A percentile compares a stretch with the other conserved stretches of the same genome.
Conservation (phyloP, 2,888 invertebrate genomes). For the Eucriotettix oculatus region DNA sequence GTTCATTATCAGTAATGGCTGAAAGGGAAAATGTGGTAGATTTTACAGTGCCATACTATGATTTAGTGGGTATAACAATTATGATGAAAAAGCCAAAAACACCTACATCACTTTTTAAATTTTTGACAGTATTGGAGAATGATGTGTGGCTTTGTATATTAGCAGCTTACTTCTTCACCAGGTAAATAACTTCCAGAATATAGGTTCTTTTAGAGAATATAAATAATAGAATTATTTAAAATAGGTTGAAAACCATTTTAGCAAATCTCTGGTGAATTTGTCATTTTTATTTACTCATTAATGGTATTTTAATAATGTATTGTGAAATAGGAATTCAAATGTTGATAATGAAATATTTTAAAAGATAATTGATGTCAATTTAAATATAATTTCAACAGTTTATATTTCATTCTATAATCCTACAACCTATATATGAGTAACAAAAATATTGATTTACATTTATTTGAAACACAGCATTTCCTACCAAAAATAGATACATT, state of each 20-base stretch:
- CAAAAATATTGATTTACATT: too few relatives aligned
- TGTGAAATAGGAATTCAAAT: too few relatives aligned
- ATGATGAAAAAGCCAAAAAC: constrained; percentile 82
- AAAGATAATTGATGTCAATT: too few relatives aligned
- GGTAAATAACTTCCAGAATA: constrained; percentile 28
- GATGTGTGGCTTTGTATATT: constrained; percentile 95
- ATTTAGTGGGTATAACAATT: constrained; percentile 91
- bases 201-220: not conserved
- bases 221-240: too few relatives aligned
- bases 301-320: too few relatives aligned
- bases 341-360: too few relatives aligned
- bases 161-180: constrained; percentile 88
- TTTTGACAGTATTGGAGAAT: constrained; percentile 86
- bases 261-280: not conserved
- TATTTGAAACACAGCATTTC: too few relatives aligned
- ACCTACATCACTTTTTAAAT: constrained; percentile 88
- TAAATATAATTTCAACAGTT: too few relatives aligned
- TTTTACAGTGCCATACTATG: constrained; percentile 96
- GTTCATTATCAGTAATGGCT: constrained; percentile 92
- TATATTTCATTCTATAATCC: too few relatives aligned
- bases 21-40: constrained; percentile 93
- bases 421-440: too few relatives aligned
- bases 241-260: not conserved
- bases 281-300: too few relatives aligned
- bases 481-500: too few relatives aligned